Evolutionary conservation across 37 sponge, comb jelly and placozoan species (phyloP).

Genomic region (Halisarca cf. caerulea): DNA sequence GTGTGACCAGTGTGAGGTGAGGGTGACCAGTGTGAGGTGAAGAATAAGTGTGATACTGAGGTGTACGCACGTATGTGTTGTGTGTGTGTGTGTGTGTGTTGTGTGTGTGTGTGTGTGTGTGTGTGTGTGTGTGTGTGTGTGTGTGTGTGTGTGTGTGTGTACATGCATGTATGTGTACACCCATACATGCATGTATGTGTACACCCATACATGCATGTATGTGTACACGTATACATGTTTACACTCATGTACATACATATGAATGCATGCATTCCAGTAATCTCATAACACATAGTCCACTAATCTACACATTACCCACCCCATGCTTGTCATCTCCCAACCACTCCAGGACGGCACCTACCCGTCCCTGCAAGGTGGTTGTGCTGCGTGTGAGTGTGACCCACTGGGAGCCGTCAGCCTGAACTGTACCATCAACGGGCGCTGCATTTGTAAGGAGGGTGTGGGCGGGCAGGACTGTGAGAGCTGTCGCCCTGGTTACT

Average conservation of each 20-base stretch:
- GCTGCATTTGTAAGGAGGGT: background rate
- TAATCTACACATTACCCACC: no score
- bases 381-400: background rate
- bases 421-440: background rate
- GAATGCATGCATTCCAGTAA: no score
- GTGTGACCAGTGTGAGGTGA: constrained; percentile 8
- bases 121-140: background rate
- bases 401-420: background rate
- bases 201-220: no score
- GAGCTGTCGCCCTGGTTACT: background rate
- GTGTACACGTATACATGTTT: no score
- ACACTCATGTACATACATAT: no score
- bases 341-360: background rate
- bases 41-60: no score
- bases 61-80: background rate
- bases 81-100: background rate
- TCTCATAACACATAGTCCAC: no score
- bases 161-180: no score
- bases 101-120: constrained; percentile 7
- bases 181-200: no score
- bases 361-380: background rate
- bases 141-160: background rate
- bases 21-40: background rate
- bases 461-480: background rate
- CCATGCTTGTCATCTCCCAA: no score